These are phyloP conservation scores for Diarsia brunnea DNA, from an alignment of 2,888 invertebrate genomes.

Conservation along the genomic window DNA sequence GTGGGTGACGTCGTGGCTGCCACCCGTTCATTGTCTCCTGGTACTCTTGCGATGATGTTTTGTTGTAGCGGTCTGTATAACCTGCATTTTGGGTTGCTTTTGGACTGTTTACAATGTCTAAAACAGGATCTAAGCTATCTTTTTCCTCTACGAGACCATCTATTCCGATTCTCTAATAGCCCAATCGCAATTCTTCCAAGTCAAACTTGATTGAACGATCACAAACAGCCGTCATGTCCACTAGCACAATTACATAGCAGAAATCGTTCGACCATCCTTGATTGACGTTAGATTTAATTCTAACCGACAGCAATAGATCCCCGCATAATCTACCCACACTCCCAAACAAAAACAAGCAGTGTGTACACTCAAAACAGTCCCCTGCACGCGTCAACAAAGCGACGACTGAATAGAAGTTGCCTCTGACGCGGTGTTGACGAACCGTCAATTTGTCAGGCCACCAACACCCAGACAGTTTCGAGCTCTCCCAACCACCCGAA, in stretches of 20 bases:
- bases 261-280: conserved; percentile 61
- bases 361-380: conserved; percentile 64
- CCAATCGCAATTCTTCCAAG: conserved; percentile 26
- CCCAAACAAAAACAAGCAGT: conserved; percentile 67
- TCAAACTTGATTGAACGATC: conserved; percentile 44
- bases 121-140: neutral
- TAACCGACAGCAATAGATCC: conserved; percentile 64
- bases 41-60: conserved; percentile 66
- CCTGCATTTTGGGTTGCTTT: conserved; percentile 23
- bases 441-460: conserved; percentile 88
- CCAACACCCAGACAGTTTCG: conserved; percentile 87
- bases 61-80: conserved; percentile 50
- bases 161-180: conserved; percentile 1
- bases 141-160: neutral
- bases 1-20: conserved; percentile 75
- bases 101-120: neutral
- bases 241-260: conserved; percentile 56
- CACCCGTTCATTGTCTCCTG: conserved; percentile 80
- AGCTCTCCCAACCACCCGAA: conserved; percentile 83
- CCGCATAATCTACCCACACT: conserved; percentile 67
- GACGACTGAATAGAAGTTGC: conserved; percentile 73
- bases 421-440: conserved; percentile 75
- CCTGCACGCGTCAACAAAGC: conserved; percentile 65
- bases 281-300: conserved; percentile 66
- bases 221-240: conserved; percentile 52